Evolutionary conservation across 2,113 vertebrate genomes (phyloP).

Genomic region (Campylorhamphus procurvoides): DNA sequence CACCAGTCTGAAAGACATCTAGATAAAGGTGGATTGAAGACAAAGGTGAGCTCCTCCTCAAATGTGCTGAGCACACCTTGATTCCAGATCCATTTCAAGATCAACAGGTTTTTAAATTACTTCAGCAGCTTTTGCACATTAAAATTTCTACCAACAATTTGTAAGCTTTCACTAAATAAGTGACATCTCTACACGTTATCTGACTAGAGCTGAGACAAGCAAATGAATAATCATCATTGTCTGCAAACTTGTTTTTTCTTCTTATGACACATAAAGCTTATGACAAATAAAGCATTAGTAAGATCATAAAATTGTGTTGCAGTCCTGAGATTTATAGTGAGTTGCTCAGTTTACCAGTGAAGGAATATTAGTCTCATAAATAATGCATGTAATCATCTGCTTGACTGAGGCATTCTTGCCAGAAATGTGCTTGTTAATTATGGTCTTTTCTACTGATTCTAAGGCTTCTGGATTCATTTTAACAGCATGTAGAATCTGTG

Average conservation of each 20-base stretch:
- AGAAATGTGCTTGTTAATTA: constrained; percentile 23
- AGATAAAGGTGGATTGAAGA: background rate
- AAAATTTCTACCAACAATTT: background rate
- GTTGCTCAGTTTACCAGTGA: background rate
- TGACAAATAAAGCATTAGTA: background rate
- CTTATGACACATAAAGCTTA: background rate
- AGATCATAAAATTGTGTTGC: background rate
- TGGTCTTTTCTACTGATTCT: background rate
- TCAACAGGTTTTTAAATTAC: background rate
- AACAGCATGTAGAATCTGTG: background rate
- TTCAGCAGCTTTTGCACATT: background rate
- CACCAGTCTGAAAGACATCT: background rate
- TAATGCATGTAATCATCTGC: background rate
- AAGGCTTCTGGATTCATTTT: background rate
- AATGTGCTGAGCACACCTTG: background rate
- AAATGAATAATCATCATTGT: background rate
- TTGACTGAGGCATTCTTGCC: background rate
- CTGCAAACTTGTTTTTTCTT: background rate
- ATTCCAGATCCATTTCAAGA: background rate
- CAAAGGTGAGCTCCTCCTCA: background rate
- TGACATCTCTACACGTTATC: background rate
- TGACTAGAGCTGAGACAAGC: background rate
- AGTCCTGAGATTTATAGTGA: background rate
- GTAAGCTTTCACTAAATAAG: background rate
- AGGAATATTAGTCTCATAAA: background rate